Evolutionary conservation across 2,113 vertebrate species (phyloP).

Genomic region (Hippotragus niger): DNA sequence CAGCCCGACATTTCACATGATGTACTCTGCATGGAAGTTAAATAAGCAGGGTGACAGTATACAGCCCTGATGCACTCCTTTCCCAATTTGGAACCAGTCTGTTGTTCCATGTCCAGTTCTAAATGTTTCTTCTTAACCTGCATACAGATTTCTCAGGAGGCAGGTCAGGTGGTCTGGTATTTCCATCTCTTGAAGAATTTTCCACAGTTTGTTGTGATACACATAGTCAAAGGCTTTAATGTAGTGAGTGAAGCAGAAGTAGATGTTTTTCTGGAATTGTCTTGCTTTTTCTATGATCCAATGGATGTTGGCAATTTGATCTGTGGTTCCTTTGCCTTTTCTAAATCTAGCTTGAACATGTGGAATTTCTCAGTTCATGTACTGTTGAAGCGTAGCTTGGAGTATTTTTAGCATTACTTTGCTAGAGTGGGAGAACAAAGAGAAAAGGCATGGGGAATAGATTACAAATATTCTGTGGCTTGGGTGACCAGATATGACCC

Average conservation of each 20-base stretch:
- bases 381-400: background rate
- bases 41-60: background rate
- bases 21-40: background rate
- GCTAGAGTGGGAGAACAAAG: background rate
- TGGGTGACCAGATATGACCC: background rate
- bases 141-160: background rate
- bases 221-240: background rate
- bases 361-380: background rate
- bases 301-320: background rate
- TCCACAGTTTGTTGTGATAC: background rate
- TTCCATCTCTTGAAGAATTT: background rate
- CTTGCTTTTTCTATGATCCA: background rate
- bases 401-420: background rate
- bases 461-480: background rate
- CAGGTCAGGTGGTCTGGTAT: background rate
- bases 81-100: background rate
- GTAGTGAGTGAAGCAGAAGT: background rate
- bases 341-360: background rate
- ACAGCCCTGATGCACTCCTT: background rate
- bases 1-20: fast-evolving
- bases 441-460: background rate
- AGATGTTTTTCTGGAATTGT: background rate
- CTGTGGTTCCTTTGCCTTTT: background rate
- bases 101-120: background rate
- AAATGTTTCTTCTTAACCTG: background rate